phyloP scores from a whole-genome alignment of 2,888 invertebrate genomes.

The Amblyjoppa proteus region DNA sequence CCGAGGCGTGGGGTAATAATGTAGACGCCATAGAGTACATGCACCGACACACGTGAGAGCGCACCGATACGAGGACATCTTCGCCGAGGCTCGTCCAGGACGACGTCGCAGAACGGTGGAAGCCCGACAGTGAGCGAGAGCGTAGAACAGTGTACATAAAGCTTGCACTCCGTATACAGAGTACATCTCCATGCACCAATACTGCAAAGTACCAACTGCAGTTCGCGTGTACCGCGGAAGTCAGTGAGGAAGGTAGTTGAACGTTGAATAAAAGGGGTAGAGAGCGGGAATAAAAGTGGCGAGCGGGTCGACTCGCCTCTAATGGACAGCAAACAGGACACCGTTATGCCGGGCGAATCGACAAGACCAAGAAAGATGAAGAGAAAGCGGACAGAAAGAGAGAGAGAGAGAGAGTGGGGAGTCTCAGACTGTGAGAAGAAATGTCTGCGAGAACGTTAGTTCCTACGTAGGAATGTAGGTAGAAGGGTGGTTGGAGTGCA shows the following conservation, averaged over 20 bases:
- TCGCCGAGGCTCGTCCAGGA: conserved; percentile 14
- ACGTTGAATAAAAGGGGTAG: neutral
- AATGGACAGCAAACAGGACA: conserved; percentile 75
- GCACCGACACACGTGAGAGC: neutral
- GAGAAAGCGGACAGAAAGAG: neutral
- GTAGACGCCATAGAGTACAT: conserved; percentile 20
- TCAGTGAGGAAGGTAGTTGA: neutral
- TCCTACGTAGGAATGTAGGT: neutral
- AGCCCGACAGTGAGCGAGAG: neutral
- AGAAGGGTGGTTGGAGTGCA: neutral
- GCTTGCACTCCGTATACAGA: neutral
- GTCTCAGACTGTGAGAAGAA: neutral
- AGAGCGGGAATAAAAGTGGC: conserved; percentile 18
- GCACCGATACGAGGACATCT: conserved; percentile 8
- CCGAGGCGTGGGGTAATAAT: conserved; percentile 30
- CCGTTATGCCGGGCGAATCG: conserved; percentile 62
- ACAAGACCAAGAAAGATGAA: conserved; percentile 7
- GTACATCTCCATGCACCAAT: neutral
- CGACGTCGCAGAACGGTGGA: neutral
- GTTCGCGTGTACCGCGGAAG: neutral
- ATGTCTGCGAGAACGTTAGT: neutral
- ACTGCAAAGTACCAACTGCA: neutral
- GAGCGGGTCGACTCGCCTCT: conserved; percentile 67
- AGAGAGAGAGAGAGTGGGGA: neutral
- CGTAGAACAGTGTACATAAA: neutral